Base-by-base conservation (phyloP, 2,797 vertebrate genomes). In the Pseudopleuronectes americanus region DNA sequence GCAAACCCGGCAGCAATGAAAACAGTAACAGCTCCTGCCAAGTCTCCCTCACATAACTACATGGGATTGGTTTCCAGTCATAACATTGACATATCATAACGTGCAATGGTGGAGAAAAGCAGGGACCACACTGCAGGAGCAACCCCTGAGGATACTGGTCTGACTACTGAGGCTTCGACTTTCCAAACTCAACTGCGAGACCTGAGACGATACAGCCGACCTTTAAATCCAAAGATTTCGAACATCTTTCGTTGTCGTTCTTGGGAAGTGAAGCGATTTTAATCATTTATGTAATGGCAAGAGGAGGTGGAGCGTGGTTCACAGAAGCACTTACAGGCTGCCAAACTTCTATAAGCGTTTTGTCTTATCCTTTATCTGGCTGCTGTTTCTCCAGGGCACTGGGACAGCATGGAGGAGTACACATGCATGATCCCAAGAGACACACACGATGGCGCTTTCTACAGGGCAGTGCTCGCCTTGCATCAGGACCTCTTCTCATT, bases 341-440 rank as follows among this genome's bases (percentile, higher is more conserved):
- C 47, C 24, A 24, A 59, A 54, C 31, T 3, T 33, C 31, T 33
- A 38, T 38, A 62, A 54, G 14, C 3, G 7, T 48, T 4, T 10
- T 36, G 19, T 3, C 33, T 45, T 4, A 31, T 22, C 17, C 31
- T 41, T 71, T n/a, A n/a, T 1, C 0, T 55, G 10, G 41, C 54
- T 63, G 43, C 43, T 80, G 36, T 75, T 58, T 57, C 77, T 74
- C 9, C 85, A 99, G 98, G 97, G 22, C 97, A 99, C 81, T 99
- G 98, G 98, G 98, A 99, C 86, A 99, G 98, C 90, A 99, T 99
- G 98, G 98, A 99, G 69, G 97, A 99, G 72, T 99, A 99, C 13
- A 98, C 98, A 0, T 99, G 98, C 77, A 97, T 99, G 96, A 99
- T 99, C 64, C 97, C 98, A 0, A 94, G 97, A 81, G 98, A 99